Evolutionary conservation across 2,888 invertebrate species (phyloP).

Genomic region (Theretra japonica): DNA sequence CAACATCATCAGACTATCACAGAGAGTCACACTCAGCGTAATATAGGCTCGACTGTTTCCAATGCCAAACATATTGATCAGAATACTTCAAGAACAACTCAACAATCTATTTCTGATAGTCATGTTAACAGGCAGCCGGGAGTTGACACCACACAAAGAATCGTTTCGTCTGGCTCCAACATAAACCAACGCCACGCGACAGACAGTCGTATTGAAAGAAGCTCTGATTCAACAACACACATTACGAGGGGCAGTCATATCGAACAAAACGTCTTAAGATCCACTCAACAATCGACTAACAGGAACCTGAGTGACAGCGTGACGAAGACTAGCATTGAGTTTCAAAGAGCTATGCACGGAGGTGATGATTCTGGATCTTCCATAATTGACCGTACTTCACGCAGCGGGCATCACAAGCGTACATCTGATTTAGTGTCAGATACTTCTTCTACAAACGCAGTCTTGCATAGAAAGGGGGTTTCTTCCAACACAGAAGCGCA

Average conservation of each 20-base stretch:
- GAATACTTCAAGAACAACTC: constrained; percentile 52
- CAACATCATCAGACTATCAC: constrained; percentile 43
- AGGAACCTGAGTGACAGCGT: constrained; percentile 76
- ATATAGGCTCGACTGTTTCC: constrained; percentile 44
- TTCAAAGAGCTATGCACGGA: constrained; percentile 81
- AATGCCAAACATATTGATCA: constrained; percentile 50
- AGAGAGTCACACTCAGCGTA: constrained; percentile 49
- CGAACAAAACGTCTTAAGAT: constrained; percentile 57
- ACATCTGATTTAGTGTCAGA: constrained; percentile 90
- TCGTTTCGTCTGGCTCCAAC: constrained; percentile 50
- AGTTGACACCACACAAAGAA: constrained; percentile 57
- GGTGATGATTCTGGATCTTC: constrained; percentile 52
- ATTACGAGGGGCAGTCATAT: constrained; percentile 53
- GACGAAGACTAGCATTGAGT: constrained; percentile 82
- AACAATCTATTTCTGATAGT: constrained; percentile 46
- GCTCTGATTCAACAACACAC: constrained; percentile 46
- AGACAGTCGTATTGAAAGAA: constrained; percentile 49
- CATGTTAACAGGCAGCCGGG: constrained; percentile 43
- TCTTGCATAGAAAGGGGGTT: constrained; percentile 90
- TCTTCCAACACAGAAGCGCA: constrained; percentile 89
- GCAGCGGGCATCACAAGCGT: constrained; percentile 87
- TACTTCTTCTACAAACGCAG: constrained; percentile 90
- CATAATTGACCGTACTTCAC: constrained; percentile 60
- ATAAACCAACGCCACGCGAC: constrained; percentile 43
- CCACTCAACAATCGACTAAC: constrained; percentile 65